Evolutionary conservation across 2,888 invertebrate species (phyloP).

Genomic region (Drosophila koepferae): DNA sequence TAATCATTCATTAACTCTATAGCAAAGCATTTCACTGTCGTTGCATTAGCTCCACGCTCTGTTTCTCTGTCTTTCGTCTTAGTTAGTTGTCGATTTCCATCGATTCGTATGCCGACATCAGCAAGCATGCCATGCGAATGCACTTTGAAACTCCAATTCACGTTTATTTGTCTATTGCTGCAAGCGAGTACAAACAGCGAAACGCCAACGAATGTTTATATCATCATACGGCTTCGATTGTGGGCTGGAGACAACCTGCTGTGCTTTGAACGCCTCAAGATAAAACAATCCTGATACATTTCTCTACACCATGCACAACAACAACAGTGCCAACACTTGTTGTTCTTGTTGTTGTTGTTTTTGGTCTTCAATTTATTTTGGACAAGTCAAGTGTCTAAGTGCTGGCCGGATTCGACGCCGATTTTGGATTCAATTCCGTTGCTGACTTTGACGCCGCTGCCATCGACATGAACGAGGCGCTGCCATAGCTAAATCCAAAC

Average conservation of each 20-base stretch:
- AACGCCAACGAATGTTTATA: slow-evolving; percentile 62
- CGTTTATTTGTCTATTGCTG: slow-evolving; percentile 47
- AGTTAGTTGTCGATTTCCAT: slow-evolving; percentile 1
- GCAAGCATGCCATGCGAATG: slow-evolving; percentile 1
- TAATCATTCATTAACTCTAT: not conserved
- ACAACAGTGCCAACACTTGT: slow-evolving; percentile 11
- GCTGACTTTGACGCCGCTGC: slow-evolving; percentile 44
- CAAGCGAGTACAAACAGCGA: slow-evolving; percentile 55
- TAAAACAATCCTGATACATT: slow-evolving; percentile 75
- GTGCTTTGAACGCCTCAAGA: slow-evolving; percentile 71
- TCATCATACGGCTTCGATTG: slow-evolving; percentile 47
- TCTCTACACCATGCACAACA: slow-evolving; percentile 38
- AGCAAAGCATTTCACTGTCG: not conserved
- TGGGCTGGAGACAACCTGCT: slow-evolving; percentile 79
- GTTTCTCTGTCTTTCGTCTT: not conserved
- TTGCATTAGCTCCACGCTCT: slow-evolving; percentile 1
- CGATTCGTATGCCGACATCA: not conserved
- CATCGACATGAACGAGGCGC: slow-evolving; percentile 10
- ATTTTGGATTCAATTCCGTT: slow-evolving; percentile 32
- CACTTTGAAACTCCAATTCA: slow-evolving; percentile 29
- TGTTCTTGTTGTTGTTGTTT: slow-evolving; percentile 10
- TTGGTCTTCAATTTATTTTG: slow-evolving; percentile 43
- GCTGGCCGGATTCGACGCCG: slow-evolving; percentile 55
- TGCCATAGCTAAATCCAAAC: slow-evolving; percentile 60
- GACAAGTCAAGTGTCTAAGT: slow-evolving; percentile 77